These are phyloP conservation scores for Drosophila ohnishii DNA, from an alignment of 1,140 invertebrate species.

Conservation along the genomic window DNA sequence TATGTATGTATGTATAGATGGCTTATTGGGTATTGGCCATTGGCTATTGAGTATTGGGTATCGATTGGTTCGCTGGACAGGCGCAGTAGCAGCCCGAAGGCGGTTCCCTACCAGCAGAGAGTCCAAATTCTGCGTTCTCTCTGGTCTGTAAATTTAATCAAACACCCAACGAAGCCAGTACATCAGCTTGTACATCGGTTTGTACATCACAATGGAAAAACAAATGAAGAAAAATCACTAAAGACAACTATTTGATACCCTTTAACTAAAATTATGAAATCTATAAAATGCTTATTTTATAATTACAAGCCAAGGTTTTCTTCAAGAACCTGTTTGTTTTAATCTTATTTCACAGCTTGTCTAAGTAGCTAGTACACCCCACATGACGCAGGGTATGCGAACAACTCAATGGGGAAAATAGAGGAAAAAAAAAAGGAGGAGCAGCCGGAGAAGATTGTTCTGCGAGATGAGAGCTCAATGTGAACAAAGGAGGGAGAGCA, in stretches of 20 bases:
- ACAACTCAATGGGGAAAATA: conserved; percentile 14
- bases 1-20: not conserved
- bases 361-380: not conserved
- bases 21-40: conserved; percentile 54
- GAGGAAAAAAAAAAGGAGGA: conserved; percentile 5
- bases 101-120: conserved; percentile 8
- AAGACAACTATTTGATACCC: not conserved
- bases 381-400: not conserved
- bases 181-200: conserved; percentile 16
- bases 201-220: conserved; percentile 15
- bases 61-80: conserved; percentile 54
- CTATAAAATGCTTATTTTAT: not conserved
- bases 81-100: conserved; percentile 57
- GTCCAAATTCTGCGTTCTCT: not conserved
- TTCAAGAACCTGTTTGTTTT: not conserved
- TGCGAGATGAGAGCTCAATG: conserved; percentile 11
- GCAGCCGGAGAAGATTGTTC: conserved; percentile 14
- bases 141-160: conserved; percentile 34
- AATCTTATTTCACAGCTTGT: not conserved
- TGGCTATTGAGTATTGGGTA: conserved; percentile 48
- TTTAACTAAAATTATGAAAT: not conserved
- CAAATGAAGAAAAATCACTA: not conserved
- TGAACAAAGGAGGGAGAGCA: conserved; percentile 49
- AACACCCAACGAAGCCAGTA: conserved; percentile 18
- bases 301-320: not conserved